phyloP scores from a whole-genome alignment of 2,113 vertebrate species.

The Andinoacara biseriatus region DNA sequence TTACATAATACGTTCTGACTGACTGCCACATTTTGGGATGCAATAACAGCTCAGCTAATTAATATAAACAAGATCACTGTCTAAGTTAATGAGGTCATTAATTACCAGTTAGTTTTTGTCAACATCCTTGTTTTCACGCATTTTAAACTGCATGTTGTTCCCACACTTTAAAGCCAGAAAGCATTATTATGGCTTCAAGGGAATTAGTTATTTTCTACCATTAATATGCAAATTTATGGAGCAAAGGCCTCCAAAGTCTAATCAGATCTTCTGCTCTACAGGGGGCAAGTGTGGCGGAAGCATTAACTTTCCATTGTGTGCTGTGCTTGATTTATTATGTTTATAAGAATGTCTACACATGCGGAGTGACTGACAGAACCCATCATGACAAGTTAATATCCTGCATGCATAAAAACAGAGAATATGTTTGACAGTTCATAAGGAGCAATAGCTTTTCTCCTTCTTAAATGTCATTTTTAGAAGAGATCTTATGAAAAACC shows the following conservation, averaged over 20 bases:
- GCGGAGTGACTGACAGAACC: not conserved
- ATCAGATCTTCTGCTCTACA: slow-evolving; percentile 55
- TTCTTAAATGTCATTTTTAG: not conserved
- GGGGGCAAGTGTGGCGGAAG: slow-evolving; percentile 31
- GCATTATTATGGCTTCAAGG: slow-evolving; percentile 26
- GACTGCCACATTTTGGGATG: not conserved
- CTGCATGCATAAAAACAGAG: not conserved
- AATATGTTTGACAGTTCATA: not conserved
- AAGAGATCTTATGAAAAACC: not conserved
- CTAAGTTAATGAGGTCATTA: slow-evolving; percentile 39
- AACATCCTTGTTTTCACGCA: slow-evolving; percentile 37
- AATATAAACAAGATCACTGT: slow-evolving; percentile 47
- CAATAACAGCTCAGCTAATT: slow-evolving; percentile 24
- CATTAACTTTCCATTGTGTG: slow-evolving; percentile 37
- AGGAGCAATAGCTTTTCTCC: not conserved
- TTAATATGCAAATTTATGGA: slow-evolving; percentile 60
- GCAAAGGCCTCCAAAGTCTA: slow-evolving; percentile 44
- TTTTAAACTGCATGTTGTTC: slow-evolving; percentile 13
- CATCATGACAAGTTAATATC: slow-evolving; percentile 20
- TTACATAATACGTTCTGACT: slow-evolving; percentile 19
- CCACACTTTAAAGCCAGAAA: slow-evolving; percentile 31
- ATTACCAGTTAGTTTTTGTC: slow-evolving; percentile 35
- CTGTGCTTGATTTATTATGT: slow-evolving; percentile 49
- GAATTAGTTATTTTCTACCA: slow-evolving; percentile 26
- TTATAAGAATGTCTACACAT: slow-evolving; percentile 18